A percentile compares a stretch with the other conserved stretches of the same genome.
These are phyloP conservation scores for Suillia variegata DNA, from an alignment of 2,888 invertebrate species.

Conservation along the genomic window DNA sequence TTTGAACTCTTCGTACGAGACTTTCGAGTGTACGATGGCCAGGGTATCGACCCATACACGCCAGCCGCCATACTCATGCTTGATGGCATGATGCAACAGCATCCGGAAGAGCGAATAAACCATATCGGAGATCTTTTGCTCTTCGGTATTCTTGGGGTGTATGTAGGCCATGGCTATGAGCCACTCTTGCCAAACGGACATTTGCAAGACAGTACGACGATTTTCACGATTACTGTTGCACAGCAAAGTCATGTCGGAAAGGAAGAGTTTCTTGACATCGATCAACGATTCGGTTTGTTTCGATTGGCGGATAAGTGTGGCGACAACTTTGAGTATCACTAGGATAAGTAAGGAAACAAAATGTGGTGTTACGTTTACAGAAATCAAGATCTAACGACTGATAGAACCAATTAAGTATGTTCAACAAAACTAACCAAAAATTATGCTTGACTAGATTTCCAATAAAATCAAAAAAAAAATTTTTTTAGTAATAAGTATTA, in stretches of 20 bases:
- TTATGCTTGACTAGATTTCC: no score
- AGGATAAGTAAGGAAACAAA: slow-evolving; percentile 32
- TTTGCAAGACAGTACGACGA: slow-evolving; percentile 94
- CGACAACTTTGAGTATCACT: slow-evolving; percentile 99
- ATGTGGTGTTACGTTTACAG: background rate
- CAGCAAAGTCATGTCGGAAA: slow-evolving; percentile 97
- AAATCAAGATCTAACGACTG: background rate
- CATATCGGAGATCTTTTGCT: slow-evolving; percentile 97
- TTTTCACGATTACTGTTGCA: slow-evolving; percentile 98
- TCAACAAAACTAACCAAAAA: background rate
- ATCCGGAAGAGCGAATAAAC: slow-evolving; percentile 97
- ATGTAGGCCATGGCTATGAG: slow-evolving; percentile 98
- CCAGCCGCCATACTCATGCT: slow-evolving; percentile 99
- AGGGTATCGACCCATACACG: slow-evolving; percentile 99
- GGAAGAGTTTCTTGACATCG: slow-evolving; percentile 93
- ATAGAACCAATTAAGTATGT: background rate
- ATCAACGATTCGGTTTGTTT: slow-evolving; percentile 89
- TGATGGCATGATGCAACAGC: slow-evolving; percentile 97
- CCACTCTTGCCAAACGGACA: slow-evolving; percentile 99
- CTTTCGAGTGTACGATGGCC: slow-evolving; percentile 99
- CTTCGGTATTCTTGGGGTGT: slow-evolving; percentile 92
- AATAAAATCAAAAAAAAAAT: no score
- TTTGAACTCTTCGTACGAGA: slow-evolving; percentile 97
- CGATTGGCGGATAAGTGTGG: slow-evolving; percentile 94
- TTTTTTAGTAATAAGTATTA: no score